Conservation (phyloP, 2,113 vertebrate species). For the Crotalus tigris region DNA sequence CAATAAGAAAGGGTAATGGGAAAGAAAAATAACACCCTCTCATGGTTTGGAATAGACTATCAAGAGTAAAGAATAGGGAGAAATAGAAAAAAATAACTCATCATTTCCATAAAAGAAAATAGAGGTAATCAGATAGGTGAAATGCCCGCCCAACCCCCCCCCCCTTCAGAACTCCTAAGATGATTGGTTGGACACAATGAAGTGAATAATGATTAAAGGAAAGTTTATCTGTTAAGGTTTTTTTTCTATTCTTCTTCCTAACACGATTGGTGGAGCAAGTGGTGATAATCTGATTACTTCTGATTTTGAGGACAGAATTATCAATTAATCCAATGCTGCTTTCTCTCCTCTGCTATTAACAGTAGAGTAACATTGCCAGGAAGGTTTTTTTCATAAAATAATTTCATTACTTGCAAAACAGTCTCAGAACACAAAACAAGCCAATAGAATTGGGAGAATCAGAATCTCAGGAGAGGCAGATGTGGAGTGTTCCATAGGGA, state of each 20-base stretch:
- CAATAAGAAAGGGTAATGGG: no score
- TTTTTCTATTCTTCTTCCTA: not conserved
- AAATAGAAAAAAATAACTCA: not conserved
- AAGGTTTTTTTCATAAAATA: not conserved
- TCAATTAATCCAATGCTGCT: not conserved
- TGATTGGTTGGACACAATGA: not conserved
- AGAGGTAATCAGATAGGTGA: not conserved
- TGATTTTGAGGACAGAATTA: not conserved
- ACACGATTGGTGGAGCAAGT: not conserved
- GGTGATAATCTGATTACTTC: not conserved
- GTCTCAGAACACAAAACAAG: not conserved
- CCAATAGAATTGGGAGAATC: not conserved
- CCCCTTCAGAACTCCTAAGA: not conserved
- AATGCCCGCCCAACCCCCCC: not conserved
- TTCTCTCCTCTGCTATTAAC: not conserved
- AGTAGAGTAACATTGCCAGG: not conserved
- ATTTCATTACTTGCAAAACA: not conserved
- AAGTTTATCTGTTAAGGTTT: not conserved
- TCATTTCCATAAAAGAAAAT: not conserved
- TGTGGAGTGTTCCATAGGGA: not conserved
- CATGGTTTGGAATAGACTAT: not conserved
- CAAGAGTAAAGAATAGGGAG: not conserved
- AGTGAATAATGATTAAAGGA: not conserved
- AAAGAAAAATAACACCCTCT: no score
- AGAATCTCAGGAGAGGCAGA: not conserved